phyloP scores from a whole-genome alignment of 2,888 invertebrate species.

The Ernsta delagoae region DNA sequence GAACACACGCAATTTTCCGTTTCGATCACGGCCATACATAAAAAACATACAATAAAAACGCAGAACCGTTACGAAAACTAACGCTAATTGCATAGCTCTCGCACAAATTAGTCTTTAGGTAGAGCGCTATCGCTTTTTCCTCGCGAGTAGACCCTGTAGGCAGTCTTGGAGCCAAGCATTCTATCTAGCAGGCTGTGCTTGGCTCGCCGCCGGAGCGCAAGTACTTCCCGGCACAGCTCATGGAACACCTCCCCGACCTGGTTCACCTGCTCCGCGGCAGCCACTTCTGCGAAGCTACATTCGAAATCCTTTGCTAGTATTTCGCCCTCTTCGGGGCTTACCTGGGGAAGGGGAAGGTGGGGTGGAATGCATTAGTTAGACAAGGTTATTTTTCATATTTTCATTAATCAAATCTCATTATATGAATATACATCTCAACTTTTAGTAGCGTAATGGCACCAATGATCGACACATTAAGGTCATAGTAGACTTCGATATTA shows the following conservation, averaged over 20 bases:
- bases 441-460: too few relatives aligned
- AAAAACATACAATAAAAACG: background rate
- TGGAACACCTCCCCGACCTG: conserved; percentile 94
- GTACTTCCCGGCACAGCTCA: conserved; percentile 93
- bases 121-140: conserved; percentile 96
- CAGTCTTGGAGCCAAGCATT: conserved; percentile 91
- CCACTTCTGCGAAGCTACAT: conserved; percentile 94
- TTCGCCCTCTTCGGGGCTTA: conserved; percentile 94
- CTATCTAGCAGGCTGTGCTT: conserved; percentile 93
- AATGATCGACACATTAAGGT: too few relatives aligned
- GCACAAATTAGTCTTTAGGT: conserved; percentile 88
- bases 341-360: too few relatives aligned
- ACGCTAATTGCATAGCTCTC: conserved; percentile 41
- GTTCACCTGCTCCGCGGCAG: conserved; percentile 94
- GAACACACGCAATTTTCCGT: too few relatives aligned
- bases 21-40: background rate
- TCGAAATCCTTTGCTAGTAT: conserved; percentile 95
- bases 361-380: too few relatives aligned
- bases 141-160: conserved; percentile 90
- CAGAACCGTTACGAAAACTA: conserved; percentile 31
- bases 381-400: too few relatives aligned
- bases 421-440: too few relatives aligned
- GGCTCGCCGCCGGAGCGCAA: conserved; percentile 91
- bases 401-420: too few relatives aligned
- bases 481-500: too few relatives aligned